Percentiles rank a stretch among this genome's conserved stretches.
Evolutionary conservation across 2,888 invertebrate species (phyloP).

Genomic region (Dilophus febrilis): DNA sequence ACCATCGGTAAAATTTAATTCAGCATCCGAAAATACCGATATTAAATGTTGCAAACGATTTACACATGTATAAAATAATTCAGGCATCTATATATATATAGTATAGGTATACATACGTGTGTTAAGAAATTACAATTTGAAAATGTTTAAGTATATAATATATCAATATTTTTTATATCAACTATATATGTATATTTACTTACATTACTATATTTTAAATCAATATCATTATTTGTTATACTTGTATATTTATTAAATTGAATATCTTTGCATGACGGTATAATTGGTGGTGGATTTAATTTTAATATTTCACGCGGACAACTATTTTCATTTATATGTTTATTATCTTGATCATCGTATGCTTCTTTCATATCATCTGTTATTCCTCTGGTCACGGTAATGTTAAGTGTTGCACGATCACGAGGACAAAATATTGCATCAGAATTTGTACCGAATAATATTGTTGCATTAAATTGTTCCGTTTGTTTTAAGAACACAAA

Average conservation of each 20-base stretch:
- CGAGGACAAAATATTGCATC: conserved; percentile 20
- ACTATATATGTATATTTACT: neutral
- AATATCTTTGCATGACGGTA: conserved; percentile 27
- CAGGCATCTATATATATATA: neutral
- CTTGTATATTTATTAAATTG: conserved; percentile 28
- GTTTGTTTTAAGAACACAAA: conserved; percentile 27
- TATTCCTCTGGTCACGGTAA: conserved; percentile 24
- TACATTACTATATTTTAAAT: conserved; percentile 25
- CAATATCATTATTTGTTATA: conserved; percentile 25
- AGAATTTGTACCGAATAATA: conserved; percentile 22
- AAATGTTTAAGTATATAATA: neutral
- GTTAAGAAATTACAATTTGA: neutral
- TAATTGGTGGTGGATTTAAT: conserved; percentile 27
- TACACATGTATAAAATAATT: neutral
- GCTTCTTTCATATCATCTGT: neutral
- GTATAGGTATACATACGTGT: too few species aligned
- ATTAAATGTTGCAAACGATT: neutral
- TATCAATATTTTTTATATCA: neutral
- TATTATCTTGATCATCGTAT: neutral
- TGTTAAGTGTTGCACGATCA: conserved; percentile 20
- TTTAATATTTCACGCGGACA: conserved; percentile 29
- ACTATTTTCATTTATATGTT: conserved; percentile 14
- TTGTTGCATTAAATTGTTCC: conserved; percentile 22
- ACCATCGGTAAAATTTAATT: neutral
- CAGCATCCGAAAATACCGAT: neutral